Evolutionary conservation across 1,140 invertebrate genomes (phyloP).

Genomic region (Meloidogyne floridensis): DNA sequence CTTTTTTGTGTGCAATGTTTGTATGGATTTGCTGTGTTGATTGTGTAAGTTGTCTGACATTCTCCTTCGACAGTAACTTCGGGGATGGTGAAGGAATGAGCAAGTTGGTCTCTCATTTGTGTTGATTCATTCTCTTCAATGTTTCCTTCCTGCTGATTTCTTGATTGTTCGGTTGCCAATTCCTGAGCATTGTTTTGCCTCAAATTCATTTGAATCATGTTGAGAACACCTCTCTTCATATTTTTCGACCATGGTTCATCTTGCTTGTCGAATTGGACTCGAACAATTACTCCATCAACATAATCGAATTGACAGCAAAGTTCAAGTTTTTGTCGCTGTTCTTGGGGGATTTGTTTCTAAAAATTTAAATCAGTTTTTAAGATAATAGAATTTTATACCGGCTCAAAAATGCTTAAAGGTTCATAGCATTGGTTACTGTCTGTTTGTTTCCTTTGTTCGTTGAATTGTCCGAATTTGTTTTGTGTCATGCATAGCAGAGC

Average conservation of each 20-base stretch:
- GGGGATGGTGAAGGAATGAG: constrained; percentile 33
- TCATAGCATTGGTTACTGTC: constrained; percentile 32
- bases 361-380: not conserved
- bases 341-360: constrained; percentile 18
- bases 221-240: constrained; percentile 43
- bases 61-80: constrained; percentile 33
- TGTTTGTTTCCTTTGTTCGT: constrained; percentile 30
- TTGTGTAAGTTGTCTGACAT: not conserved
- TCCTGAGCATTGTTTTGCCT: constrained; percentile 29
- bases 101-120: not conserved
- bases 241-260: constrained; percentile 42
- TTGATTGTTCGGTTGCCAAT: not conserved
- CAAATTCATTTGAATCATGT: constrained; percentile 41
- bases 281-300: constrained; percentile 41
- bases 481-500: constrained; percentile 34
- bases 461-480: constrained; percentile 33
- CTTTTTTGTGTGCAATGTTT: constrained; percentile 36
- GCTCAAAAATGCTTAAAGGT: constrained; percentile 26
- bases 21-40: constrained; percentile 46
- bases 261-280: constrained; percentile 43
- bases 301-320: constrained; percentile 37
- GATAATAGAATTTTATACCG: not conserved
- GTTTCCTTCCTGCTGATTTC: constrained; percentile 24
- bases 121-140: not conserved
- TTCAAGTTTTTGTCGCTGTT: constrained; percentile 18